These are phyloP conservation scores for Platycnemis pennipes DNA, from an alignment of 2,888 invertebrate species.

Conservation along the genomic window DNA sequence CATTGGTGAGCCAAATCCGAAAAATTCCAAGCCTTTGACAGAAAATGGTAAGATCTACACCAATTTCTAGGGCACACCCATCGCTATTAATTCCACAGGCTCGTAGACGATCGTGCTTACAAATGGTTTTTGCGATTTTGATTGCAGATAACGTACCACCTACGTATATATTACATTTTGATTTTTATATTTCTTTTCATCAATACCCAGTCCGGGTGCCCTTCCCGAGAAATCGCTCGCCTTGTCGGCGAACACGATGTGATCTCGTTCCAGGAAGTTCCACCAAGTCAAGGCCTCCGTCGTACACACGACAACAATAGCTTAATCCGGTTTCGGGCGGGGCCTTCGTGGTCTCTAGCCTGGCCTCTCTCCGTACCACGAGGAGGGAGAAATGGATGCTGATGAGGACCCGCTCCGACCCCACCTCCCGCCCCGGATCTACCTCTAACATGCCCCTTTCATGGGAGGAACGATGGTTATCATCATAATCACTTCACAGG, in stretches of 20 bases:
- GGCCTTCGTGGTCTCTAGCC: background rate
- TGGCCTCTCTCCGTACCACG: background rate
- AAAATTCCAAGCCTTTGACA: no score
- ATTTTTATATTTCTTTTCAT: no score
- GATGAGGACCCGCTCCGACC: background rate
- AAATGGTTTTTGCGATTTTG: no score
- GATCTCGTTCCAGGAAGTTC: background rate
- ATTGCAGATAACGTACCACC: no score
- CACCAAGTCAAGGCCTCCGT: background rate
- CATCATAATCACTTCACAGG: background rate
- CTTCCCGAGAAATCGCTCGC: background rate
- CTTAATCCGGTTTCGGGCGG: slow-evolving; percentile 28
- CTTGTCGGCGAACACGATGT: background rate
- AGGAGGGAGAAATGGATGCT: background rate
- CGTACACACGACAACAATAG: background rate
- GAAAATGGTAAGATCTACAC: no score
- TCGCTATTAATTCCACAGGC: no score
- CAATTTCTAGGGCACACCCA: no score
- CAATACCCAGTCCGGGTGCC: background rate
- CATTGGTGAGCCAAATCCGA: no score
- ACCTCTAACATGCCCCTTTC: background rate
- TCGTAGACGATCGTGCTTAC: no score
- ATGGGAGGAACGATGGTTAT: background rate
- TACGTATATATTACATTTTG: no score
- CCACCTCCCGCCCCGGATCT: background rate